Evolutionary conservation across 2,888 invertebrate genomes (phyloP).

Genomic region (Marasmarcha lunaedactyla): DNA sequence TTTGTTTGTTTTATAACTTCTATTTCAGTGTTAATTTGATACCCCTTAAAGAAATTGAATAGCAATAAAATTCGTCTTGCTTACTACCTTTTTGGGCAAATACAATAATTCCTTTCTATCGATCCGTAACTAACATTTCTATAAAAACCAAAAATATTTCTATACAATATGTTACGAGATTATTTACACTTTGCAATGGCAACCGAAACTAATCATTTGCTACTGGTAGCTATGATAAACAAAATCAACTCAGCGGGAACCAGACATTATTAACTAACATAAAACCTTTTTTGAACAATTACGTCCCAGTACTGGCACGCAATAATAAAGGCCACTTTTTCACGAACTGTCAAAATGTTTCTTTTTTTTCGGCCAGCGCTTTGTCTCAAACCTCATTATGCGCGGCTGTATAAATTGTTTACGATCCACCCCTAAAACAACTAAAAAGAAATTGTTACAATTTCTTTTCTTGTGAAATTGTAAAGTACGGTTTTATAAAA

Average conservation of each 20-base stretch:
- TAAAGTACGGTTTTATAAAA: conserved; percentile 1
- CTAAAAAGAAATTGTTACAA: conserved; percentile 47
- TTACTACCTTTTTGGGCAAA: conserved; percentile 1
- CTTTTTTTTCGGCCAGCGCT: conserved; percentile 22
- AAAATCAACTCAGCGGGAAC: conserved; percentile 38
- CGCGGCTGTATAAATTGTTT: conserved; percentile 22
- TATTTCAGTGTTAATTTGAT: neutral
- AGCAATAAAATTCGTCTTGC: neutral
- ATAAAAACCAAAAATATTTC: conserved; percentile 20
- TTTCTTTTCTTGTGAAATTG: conserved; percentile 29
- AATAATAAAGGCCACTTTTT: conserved; percentile 32
- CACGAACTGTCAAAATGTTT: conserved; percentile 50
- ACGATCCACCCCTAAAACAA: conserved; percentile 9
- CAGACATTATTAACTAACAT: conserved; percentile 28
- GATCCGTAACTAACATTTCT: neutral
- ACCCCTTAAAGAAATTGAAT: neutral
- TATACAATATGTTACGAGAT: conserved; percentile 31
- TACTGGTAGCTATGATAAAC: conserved; percentile 49
- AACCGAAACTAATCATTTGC: conserved; percentile 63
- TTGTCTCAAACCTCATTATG: conserved; percentile 34
- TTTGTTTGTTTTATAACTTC: neutral
- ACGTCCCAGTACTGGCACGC: conserved; percentile 36
- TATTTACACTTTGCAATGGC: conserved; percentile 55
- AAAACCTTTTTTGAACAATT: conserved; percentile 54
- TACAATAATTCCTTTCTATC: neutral